These are phyloP conservation scores for Catocala nupta DNA, from an alignment of 2,888 invertebrate genomes.

Conservation along the genomic window DNA sequence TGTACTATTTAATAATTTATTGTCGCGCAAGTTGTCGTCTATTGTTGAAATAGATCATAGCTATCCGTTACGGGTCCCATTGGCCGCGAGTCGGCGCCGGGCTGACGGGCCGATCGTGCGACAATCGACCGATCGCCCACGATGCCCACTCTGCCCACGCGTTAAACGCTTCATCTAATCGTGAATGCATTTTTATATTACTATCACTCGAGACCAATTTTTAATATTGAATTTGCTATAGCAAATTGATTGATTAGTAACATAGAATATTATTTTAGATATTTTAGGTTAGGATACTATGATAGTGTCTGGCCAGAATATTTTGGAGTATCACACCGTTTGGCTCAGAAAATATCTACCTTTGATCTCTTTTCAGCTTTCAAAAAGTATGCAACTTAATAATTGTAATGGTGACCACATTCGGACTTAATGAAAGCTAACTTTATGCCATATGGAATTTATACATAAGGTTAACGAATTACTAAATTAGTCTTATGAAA, in stretches of 20 bases:
- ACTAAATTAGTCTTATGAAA: slow-evolving; percentile 86
- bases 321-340: slow-evolving; percentile 87
- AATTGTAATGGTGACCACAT: slow-evolving; percentile 81
- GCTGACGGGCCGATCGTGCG: slow-evolving; percentile 29
- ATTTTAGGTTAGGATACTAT: slow-evolving; percentile 87
- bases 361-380: slow-evolving; percentile 88
- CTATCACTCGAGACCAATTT: slow-evolving; percentile 86
- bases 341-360: slow-evolving; percentile 87
- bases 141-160: slow-evolving; percentile 52
- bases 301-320: slow-evolving; percentile 87
- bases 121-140: slow-evolving; percentile 50
- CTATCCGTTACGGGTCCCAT: slow-evolving; percentile 77
- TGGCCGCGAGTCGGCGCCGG: slow-evolving; percentile 46
- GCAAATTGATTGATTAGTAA: slow-evolving; percentile 83
- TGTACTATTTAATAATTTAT: slow-evolving; percentile 86
- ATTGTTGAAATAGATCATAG: slow-evolving; percentile 86
- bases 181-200: slow-evolving; percentile 81
- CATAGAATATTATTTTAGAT: slow-evolving; percentile 85
- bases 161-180: slow-evolving; percentile 76
- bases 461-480: slow-evolving; percentile 87
- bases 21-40: slow-evolving; percentile 83
- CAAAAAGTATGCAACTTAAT: slow-evolving; percentile 86
- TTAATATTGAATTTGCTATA: slow-evolving; percentile 83
- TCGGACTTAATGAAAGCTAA: slow-evolving; percentile 87
- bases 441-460: slow-evolving; percentile 87